phyloP scores from a whole-genome alignment of 2,797 vertebrate genomes.

The Graptemys geographica region DNA sequence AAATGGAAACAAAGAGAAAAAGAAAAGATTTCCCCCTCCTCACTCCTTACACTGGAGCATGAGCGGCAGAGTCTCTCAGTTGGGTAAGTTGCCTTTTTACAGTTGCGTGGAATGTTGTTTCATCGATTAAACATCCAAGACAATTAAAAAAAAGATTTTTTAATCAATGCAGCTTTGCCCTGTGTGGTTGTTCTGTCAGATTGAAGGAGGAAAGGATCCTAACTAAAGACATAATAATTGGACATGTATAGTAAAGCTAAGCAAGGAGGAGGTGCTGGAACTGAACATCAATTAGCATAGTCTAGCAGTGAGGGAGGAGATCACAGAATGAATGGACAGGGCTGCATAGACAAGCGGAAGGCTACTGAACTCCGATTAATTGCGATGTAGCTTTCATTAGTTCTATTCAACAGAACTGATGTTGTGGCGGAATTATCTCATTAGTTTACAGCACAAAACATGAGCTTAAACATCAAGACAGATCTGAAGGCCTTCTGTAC shows the following conservation, averaged over 20 bases:
- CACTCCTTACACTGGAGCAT: not conserved
- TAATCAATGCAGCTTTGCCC: not conserved
- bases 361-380: not conserved
- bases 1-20: not conserved
- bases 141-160: not conserved
- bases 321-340: not conserved
- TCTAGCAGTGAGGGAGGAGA: not conserved
- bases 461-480: not conserved
- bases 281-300: not conserved
- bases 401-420: not conserved
- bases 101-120: not conserved
- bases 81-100: not conserved
- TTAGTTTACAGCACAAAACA: not conserved
- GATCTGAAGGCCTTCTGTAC: not conserved
- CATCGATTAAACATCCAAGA: not conserved
- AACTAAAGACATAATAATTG: not conserved
- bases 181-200: not conserved
- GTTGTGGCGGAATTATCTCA: not conserved
- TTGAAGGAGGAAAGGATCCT: not conserved
- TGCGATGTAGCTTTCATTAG: not conserved
- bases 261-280: not conserved
- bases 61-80: not conserved
- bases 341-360: not conserved
- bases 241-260: not conserved
- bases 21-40: not conserved